Base-by-base conservation (phyloP, 2,888 invertebrate genomes). In the Pilophorus perplexus region DNA sequence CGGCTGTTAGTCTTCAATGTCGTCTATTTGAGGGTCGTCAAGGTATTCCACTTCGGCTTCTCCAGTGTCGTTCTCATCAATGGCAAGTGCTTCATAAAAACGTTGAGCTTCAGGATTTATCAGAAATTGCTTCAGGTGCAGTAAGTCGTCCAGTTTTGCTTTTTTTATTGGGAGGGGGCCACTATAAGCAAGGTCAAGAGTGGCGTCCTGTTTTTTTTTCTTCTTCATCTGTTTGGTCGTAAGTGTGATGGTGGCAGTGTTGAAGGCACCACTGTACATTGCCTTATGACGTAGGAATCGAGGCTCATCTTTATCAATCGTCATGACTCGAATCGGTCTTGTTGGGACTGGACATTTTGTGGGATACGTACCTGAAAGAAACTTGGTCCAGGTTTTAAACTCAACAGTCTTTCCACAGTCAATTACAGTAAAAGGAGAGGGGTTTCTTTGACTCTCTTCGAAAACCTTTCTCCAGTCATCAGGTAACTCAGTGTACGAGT, bases 401-500 rank as follows among this genome's bases (percentile, higher is more conserved):
- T 14, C 5, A 14, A 42, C 42, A 42, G 42, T 42, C 14, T 42
- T 14, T 6, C 42, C 42, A 42, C 42, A n/a, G n/a, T n/a, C n/a
- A n/a, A n/a, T n/a, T 33, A 33, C 33, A 10, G 42, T 42, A 10
- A 42, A 42, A 42, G 42, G 42, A 10, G 42, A 42, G 16, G 42
- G 42, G 16, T 42, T 42, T 5, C 42, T 8, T 10, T n/a, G 42
- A 14, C 42, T 42, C 16, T 42, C 42, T 42, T 42, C 42, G 16
- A 42, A 42, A 42, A 42, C 42, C 14, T 42, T 42, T 14, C 42
- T 14, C 16, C 42, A 42, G 42, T 42, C 42, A 42, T 42, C 42
- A 42, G 42, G 42, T 42, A 42, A 42, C 33, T 33, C 33, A 38
- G 37, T 38, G 55, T 55, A 18, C 12, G 37, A 55, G 14, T 52